These are phyloP conservation scores for Drosophila kepulauana DNA, from an alignment of 1,140 invertebrate genomes.

Conservation along the genomic window DNA sequence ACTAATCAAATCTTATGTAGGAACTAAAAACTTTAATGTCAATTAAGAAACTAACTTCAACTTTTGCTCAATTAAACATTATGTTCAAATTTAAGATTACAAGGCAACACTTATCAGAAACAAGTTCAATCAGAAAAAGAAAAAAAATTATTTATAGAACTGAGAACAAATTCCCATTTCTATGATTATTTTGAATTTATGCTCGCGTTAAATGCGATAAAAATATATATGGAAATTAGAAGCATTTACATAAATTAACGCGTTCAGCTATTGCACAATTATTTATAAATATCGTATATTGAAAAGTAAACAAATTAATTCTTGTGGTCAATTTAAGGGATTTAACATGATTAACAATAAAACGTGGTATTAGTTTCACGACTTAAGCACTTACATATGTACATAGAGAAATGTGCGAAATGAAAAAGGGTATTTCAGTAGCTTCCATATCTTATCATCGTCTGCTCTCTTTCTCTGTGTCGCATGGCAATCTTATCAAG, in stretches of 20 bases:
- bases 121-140: too few relatives aligned
- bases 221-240: too few relatives aligned
- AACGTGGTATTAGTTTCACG: constrained; percentile 3
- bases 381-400: constrained; percentile 16
- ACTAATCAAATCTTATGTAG: too few relatives aligned
- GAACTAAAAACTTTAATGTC: too few relatives aligned
- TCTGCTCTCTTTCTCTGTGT: background rate
- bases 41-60: background rate
- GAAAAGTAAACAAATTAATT: background rate
- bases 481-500: constrained; percentile 37
- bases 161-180: too few relatives aligned
- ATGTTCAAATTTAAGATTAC: too few relatives aligned
- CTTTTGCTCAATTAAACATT: too few relatives aligned
- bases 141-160: too few relatives aligned
- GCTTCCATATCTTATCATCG: constrained; percentile 28
- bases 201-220: too few relatives aligned
- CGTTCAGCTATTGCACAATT: background rate
- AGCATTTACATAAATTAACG: background rate
- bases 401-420: background rate
- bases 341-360: constrained; percentile 23
- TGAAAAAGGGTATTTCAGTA: background rate
- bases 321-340: background rate
- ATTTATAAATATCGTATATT: background rate
- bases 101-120: too few relatives aligned
- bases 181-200: too few relatives aligned